Percentiles rank a stretch among this genome's conserved stretches.
Conservation (phyloP, 1,140 invertebrate genomes). For the Zeugodacus cucurbitae region DNA sequence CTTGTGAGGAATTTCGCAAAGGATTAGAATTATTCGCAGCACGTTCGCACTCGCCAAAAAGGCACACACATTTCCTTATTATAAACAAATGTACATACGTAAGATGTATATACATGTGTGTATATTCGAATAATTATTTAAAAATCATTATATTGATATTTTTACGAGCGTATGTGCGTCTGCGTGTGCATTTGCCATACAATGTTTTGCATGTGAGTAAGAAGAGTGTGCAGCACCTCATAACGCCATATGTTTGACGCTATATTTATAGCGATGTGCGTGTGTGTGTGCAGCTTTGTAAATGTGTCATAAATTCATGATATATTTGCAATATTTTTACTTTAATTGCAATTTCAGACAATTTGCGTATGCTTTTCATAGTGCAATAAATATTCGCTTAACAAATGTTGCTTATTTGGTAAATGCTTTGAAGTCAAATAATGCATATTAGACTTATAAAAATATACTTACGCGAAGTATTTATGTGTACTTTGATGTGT, state of each 20-base stretch:
- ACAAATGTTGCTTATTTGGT: background rate
- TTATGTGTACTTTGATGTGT: too few species aligned
- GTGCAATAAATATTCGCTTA: background rate
- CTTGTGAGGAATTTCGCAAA: background rate
- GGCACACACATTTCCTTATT: background rate
- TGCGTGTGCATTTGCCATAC: background rate
- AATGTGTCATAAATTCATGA: too few species aligned
- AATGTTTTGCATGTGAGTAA: background rate
- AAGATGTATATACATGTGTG: background rate
- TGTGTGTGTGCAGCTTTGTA: background rate
- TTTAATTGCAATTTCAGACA: background rate
- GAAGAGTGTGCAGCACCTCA: too few species aligned
- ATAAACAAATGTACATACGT: background rate
- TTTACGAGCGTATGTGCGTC: background rate
- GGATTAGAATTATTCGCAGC: constrained; percentile 2
- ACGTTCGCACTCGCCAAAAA: background rate
- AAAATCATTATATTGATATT: background rate
- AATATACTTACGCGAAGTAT: too few species aligned
- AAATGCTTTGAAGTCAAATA: background rate
- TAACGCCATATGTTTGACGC: too few species aligned
- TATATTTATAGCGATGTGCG: too few species aligned
- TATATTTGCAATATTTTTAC: background rate
- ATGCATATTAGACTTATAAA: background rate
- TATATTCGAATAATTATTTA: background rate
- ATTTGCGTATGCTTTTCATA: background rate